Percentiles rank a stretch among this genome's conserved stretches.
phyloP scores from a whole-genome alignment of 2,113 vertebrate genomes.

The Paramisgurnus dabryanus region DNA sequence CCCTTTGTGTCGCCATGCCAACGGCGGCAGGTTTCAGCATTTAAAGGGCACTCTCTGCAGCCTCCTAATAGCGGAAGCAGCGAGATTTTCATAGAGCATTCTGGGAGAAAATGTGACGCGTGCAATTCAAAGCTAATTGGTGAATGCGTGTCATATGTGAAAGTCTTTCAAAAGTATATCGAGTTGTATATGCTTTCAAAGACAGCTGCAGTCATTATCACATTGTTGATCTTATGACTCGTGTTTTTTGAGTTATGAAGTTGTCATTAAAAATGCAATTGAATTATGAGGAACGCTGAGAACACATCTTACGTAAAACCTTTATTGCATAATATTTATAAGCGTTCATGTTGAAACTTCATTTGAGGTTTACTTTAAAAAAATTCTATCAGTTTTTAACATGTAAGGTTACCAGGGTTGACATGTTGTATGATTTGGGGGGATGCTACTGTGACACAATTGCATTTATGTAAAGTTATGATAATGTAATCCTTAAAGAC shows the following conservation, averaged over 20 bases:
- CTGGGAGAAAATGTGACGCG: background rate
- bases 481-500: constrained; percentile 10
- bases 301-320: background rate
- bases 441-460: too few relatives aligned
- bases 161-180: background rate
- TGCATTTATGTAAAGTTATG: background rate
- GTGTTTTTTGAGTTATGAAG: constrained; percentile 19
- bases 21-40: constrained; percentile 73
- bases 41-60: constrained; percentile 70
- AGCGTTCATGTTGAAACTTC: background rate
- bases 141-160: background rate
- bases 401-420: too few relatives aligned
- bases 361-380: too few relatives aligned
- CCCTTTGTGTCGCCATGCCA: constrained; percentile 71
- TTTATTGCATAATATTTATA: background rate
- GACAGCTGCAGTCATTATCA: background rate
- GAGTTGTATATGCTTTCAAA: background rate
- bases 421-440: too few relatives aligned
- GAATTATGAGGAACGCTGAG: background rate
- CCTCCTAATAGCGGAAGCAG: constrained; percentile 59
- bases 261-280: background rate
- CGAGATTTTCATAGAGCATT: background rate
- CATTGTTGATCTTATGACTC: constrained; percentile 7
- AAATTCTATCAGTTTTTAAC: too few relatives aligned
- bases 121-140: constrained; percentile 1